Evolutionary conservation across 2,888 invertebrate genomes (phyloP), one percentile per base, ranked within the genome.

Genomic region (Ctena decussata): DNA sequence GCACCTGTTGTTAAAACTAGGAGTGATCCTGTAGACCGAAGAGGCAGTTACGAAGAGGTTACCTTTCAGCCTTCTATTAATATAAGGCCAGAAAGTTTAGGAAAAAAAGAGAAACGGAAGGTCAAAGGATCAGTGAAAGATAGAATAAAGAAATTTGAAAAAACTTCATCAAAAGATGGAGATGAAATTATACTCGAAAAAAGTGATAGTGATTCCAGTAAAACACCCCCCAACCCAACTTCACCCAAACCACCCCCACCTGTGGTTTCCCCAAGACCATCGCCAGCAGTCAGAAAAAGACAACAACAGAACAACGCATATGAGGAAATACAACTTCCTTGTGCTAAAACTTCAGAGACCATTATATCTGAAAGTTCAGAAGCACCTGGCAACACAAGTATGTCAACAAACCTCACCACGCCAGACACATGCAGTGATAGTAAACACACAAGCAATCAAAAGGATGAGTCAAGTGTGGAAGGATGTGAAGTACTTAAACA

Each of bases 321-420:
- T 81, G 87, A 87, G 69, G 87, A 87, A 73, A 85, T 87, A 60
- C 37, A 46, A 73, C 74, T 87, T 37, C 87, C 87, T n/a, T 77
- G 74, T 77, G 11, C 57, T 37, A 27, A 44, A 0, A 8, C 32
- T 35, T 27, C 39, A 44, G 15, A 57, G 39, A 39, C 8, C n/a
- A 32, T 46, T 3, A 49, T 69, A 30, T 5, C 27, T 11, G 57
- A 74, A 21, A 77, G 73, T 15, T 3, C 74, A 53, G 72, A 73
- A 12, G 37, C 49, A 21, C 77, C 73, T 35, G 46, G 82, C 44
- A 65, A 77, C 41, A 21, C 37, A 69, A 57, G 15, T 73, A 69
- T 82, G 46, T 44, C 27, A 60, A 73, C 60, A 73, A 77, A 69
- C 60, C 11, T 18, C 6, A 8, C 27, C 1, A 30, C 30, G 3